Evolutionary conservation across 2,797 vertebrate genomes (phyloP).

Genomic region (Trachops cirrhosus): DNA sequence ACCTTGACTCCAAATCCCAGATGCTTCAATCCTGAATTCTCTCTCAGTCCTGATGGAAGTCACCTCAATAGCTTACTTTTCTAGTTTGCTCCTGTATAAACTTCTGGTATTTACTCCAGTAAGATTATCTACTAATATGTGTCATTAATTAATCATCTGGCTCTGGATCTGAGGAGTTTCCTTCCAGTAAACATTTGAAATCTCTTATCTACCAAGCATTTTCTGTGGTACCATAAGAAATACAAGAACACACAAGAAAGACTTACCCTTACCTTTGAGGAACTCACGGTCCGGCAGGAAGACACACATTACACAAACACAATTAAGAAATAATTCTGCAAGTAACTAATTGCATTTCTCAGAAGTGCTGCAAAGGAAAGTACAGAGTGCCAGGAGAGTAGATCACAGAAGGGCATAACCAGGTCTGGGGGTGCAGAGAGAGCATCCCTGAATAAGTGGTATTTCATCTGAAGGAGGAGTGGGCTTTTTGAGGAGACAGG

Average conservation of each 20-base stretch:
- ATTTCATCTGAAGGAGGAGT: neutral
- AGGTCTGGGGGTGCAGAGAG: neutral
- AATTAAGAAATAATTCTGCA: conserved; percentile 1
- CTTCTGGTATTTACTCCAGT: neutral
- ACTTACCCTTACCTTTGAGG: neutral
- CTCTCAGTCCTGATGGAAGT: neutral
- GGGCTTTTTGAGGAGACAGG: neutral
- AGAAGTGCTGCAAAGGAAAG: neutral
- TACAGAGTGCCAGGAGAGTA: neutral
- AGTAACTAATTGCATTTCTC: neutral
- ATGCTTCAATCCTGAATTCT: neutral
- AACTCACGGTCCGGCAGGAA: neutral
- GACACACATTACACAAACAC: neutral
- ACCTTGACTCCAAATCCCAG: neutral
- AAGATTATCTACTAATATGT: neutral
- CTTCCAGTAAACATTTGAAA: conserved; percentile 51
- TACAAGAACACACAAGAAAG: neutral
- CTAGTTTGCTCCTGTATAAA: neutral
- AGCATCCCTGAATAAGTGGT: neutral
- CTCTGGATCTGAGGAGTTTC: neutral
- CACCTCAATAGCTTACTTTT: neutral
- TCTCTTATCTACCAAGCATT: neutral
- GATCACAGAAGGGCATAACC: neutral
- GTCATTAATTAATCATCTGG: neutral
- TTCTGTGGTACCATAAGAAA: neutral